phyloP scores from a whole-genome alignment of 2,113 vertebrate genomes.

The Ictidomys tridecemlineatus region DNA sequence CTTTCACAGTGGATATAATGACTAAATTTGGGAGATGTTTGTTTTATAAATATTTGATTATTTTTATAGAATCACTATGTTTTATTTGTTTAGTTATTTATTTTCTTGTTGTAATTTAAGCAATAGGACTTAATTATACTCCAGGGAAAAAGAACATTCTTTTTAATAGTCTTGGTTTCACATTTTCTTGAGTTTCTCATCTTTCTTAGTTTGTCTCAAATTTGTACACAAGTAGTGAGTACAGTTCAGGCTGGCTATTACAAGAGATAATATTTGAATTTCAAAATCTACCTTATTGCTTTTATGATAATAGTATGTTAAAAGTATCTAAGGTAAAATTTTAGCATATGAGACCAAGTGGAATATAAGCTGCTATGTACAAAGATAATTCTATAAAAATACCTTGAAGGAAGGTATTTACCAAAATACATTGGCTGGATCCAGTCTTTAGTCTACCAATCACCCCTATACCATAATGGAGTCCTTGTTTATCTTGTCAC shows the following conservation, averaged over 20 bases:
- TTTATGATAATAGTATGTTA: slow-evolving; percentile 14
- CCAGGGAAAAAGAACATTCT: slow-evolving; percentile 6
- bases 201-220: slow-evolving; percentile 41
- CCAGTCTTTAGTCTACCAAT: neutral
- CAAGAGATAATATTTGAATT: slow-evolving; percentile 29
- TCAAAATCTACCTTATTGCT: slow-evolving; percentile 40
- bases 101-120: slow-evolving; percentile 63
- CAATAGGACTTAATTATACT: slow-evolving; percentile 56
- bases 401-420: slow-evolving; percentile 14
- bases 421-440: slow-evolving; percentile 2
- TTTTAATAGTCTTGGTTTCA: slow-evolving; percentile 46
- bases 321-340: neutral
- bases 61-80: slow-evolving; percentile 52
- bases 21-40: slow-evolving; percentile 27
- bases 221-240: neutral
- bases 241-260: slow-evolving; percentile 45
- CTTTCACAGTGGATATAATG: slow-evolving; percentile 28
- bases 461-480: neutral
- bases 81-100: slow-evolving; percentile 44
- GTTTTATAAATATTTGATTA: slow-evolving; percentile 55
- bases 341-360: neutral
- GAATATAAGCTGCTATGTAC: neutral
- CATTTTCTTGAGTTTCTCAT: slow-evolving; percentile 51
- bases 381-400: slow-evolving; percentile 4
- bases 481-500: neutral